Conservation (phyloP, 2,888 invertebrate species). For the Pardosa pseudoannulata region DNA sequence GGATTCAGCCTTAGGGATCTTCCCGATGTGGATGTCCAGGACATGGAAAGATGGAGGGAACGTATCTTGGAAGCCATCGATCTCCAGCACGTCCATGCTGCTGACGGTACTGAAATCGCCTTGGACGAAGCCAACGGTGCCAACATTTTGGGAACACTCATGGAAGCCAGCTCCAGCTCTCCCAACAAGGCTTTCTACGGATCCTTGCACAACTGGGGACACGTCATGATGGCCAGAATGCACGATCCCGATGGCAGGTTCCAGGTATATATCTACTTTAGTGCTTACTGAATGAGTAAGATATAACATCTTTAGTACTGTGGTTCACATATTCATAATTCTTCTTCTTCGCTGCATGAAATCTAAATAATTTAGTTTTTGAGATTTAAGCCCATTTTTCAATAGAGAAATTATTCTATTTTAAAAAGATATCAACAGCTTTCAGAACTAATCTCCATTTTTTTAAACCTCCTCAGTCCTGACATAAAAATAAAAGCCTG, state of each 20-base stretch:
- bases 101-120: constrained; percentile 79
- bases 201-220: constrained; percentile 80
- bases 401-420: too few species aligned
- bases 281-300: too few species aligned
- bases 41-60: constrained; percentile 85
- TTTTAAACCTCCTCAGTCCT: too few species aligned
- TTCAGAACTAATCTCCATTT: too few species aligned
- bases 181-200: constrained; percentile 82
- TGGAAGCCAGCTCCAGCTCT: constrained; percentile 83
- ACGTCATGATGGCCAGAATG: constrained; percentile 81
- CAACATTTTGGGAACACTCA: constrained; percentile 86
- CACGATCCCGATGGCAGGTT: constrained; percentile 78
- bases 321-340: too few species aligned
- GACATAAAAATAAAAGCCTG: too few species aligned
- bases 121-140: constrained; percentile 85
- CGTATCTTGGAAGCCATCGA: constrained; percentile 85
- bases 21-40: constrained; percentile 53
- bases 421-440: too few species aligned
- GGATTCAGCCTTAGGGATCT: constrained; percentile 59
- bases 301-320: too few species aligned
- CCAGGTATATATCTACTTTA: constrained; percentile 74
- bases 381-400: too few species aligned
- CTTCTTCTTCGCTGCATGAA: too few species aligned
- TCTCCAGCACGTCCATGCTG: constrained; percentile 81
- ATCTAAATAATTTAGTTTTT: too few species aligned